These are phyloP conservation scores for Columba livia DNA, from an alignment of 2,113 vertebrate species.

Conservation along the genomic window DNA sequence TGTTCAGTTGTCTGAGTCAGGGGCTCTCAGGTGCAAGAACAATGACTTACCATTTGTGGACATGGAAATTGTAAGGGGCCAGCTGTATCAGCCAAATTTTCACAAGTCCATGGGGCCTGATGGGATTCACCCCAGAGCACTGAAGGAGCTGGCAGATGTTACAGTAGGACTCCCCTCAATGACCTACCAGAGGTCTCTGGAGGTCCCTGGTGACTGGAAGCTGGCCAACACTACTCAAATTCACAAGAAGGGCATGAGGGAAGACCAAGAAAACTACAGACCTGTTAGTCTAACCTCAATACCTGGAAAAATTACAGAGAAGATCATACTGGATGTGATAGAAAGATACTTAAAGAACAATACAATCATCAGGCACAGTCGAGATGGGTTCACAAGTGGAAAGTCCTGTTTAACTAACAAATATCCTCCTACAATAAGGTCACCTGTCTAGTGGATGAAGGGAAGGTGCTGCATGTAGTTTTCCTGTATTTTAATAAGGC, in stretches of 20 bases:
- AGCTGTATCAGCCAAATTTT: neutral
- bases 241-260: neutral
- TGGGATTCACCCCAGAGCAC: neutral
- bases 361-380: neutral
- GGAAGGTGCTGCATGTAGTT: neutral
- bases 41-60: neutral
- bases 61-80: neutral
- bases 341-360: neutral
- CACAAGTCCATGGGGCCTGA: neutral
- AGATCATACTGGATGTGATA: neutral
- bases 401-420: neutral
- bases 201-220: neutral
- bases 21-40: neutral
- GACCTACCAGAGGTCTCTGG: neutral
- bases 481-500: neutral
- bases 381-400: neutral
- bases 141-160: neutral
- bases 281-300: neutral
- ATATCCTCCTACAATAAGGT: neutral
- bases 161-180: rapidly evolving
- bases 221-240: neutral
- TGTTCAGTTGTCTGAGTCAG: neutral
- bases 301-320: neutral
- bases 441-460: neutral
- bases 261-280: neutral